A percentile compares a stretch with the other conserved stretches of the same genome.
Evolutionary conservation across 2,888 invertebrate species (phyloP).

Genomic region (Aphodius granarius): DNA sequence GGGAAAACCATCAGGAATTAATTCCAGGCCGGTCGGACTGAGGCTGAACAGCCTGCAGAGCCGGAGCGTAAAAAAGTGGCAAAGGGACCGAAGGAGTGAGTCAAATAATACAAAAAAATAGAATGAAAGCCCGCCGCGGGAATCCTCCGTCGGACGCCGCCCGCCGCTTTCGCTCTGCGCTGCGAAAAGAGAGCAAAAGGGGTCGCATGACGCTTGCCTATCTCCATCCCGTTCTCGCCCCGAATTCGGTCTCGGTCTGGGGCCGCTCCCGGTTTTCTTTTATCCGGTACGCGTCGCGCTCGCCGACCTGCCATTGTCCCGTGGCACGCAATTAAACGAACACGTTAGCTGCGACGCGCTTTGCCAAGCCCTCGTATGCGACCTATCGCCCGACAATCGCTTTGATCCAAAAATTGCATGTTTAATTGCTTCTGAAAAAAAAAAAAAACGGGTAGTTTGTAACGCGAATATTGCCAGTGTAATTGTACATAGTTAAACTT

Average conservation of each 20-base stretch:
- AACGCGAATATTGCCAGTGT: too few species aligned
- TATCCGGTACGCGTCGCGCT: slow-evolving; percentile 1
- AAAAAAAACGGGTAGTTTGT: too few species aligned
- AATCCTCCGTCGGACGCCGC: not conserved
- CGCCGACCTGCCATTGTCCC: slow-evolving; percentile 1
- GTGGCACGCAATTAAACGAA: slow-evolving; percentile 14
- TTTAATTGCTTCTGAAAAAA: too few species aligned
- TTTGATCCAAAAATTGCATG: too few species aligned
- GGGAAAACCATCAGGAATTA: not conserved
- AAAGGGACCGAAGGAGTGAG: not conserved
- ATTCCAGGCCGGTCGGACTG: not conserved
- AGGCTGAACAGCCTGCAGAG: not conserved
- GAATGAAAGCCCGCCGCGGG: not conserved
- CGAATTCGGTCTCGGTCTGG: not conserved
- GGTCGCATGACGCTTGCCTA: not conserved
- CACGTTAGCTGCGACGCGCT: slow-evolving; percentile 5
- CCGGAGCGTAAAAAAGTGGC: not conserved
- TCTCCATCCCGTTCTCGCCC: not conserved
- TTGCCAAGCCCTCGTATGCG: not conserved
- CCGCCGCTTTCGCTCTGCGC: not conserved
- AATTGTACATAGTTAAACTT: too few species aligned
- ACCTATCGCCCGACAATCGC: not conserved
- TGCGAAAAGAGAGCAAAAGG: not conserved
- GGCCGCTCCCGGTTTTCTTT: not conserved
- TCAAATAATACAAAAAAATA: not conserved